A percentile compares a stretch with the other conserved stretches of the same genome.
Conservation (phyloP, 2,113 vertebrate species). For the Patagioenas fasciata region DNA sequence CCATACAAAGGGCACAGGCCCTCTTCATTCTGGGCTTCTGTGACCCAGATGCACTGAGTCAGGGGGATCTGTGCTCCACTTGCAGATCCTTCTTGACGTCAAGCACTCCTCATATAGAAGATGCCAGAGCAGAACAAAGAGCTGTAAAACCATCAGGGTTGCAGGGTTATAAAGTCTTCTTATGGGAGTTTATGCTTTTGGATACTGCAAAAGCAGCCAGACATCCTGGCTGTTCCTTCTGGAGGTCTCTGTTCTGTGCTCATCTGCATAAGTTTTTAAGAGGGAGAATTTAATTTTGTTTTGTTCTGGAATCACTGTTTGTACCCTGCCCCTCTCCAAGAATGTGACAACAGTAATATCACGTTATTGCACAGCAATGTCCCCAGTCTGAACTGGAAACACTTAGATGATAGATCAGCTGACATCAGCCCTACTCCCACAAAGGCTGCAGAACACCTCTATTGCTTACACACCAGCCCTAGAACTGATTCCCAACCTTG, state of each 20-base stretch:
- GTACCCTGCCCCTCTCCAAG: not conserved
- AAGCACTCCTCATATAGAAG: rapidly evolving
- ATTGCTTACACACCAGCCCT: not conserved
- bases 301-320: conserved; percentile 11
- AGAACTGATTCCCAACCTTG: not conserved
- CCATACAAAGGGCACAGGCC: not conserved
- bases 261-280: not conserved
- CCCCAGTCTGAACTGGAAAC: not conserved
- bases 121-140: not conserved
- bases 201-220: not conserved
- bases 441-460: conserved; percentile 7
- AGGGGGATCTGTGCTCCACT: not conserved
- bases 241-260: not conserved
- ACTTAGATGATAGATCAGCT: not conserved
- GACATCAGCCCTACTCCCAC: not conserved
- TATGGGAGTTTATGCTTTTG: not conserved
- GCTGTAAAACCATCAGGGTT: not conserved
- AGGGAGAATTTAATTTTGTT: not conserved
- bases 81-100: not conserved
- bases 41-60: not conserved
- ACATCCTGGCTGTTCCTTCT: not conserved
- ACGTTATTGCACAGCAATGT: not conserved
- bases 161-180: not conserved
- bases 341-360: conserved; percentile 3
- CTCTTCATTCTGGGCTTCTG: not conserved